Evolutionary conservation across 92 coral and sea anemone genomes (phyloP).

Genomic region (Muricea muricata): DNA sequence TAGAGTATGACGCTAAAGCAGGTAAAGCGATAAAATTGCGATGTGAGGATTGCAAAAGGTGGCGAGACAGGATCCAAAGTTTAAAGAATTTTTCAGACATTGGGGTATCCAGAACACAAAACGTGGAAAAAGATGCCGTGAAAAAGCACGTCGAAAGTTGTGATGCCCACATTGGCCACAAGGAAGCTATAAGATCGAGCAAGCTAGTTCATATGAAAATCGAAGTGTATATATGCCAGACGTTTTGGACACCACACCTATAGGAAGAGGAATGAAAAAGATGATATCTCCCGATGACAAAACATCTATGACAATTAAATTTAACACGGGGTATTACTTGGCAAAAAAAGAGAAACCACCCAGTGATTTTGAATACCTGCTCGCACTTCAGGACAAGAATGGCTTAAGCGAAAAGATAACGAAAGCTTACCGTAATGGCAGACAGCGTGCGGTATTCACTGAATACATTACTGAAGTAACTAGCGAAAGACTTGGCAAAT

Average conservation of each 20-base stretch:
- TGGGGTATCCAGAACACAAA: conserved; percentile 12
- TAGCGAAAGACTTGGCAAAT: too few species aligned
- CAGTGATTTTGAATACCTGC: not conserved
- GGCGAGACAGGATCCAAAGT: too few species aligned
- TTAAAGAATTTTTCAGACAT: conserved; percentile 1
- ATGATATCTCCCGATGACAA: too few species aligned
- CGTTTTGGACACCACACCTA: not conserved
- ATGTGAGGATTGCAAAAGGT: too few species aligned
- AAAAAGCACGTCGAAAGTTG: too few species aligned
- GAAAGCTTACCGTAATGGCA: conserved; percentile 13
- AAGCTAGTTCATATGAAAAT: not conserved
- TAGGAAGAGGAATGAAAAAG: conserved; percentile 7
- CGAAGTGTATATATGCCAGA: too few species aligned
- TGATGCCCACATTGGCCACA: conserved; percentile 24
- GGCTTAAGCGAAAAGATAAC: not conserved
- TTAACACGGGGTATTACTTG: conserved; percentile 20
- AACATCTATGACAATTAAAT: too few species aligned
- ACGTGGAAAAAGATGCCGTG: too few species aligned
- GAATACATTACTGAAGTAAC: not conserved
- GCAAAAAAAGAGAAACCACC: conserved; percentile 17
- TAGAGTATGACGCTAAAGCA: too few species aligned
- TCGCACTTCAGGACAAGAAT: conserved; percentile 13
- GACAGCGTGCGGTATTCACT: conserved; percentile 1
- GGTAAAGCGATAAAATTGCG: too few species aligned
- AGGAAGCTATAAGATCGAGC: conserved; percentile 1